phyloP scores from a whole-genome alignment of 2,113 vertebrate genomes.

The Dolichotis patagonum region DNA sequence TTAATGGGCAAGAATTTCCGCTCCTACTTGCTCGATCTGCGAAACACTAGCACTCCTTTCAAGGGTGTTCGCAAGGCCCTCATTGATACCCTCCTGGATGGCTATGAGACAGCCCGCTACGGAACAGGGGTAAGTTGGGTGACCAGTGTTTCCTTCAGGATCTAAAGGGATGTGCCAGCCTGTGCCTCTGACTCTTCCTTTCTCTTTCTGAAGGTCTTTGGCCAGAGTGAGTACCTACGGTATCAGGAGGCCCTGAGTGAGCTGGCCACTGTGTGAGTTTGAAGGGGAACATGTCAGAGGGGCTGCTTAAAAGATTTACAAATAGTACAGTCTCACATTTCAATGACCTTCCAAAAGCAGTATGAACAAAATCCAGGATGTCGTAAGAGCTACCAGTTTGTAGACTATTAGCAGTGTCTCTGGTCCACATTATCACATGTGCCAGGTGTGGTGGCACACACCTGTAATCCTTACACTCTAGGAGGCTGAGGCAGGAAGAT shows the following conservation, averaged over 20 bases:
- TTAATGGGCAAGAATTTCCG: slow-evolving; percentile 94
- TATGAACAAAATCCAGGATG: background rate
- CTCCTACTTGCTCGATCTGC: slow-evolving; percentile 93
- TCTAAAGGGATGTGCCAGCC: fast-evolving
- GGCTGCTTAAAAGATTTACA: background rate
- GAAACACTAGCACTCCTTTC: slow-evolving; percentile 89
- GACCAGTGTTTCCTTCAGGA: background rate
- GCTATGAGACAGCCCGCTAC: slow-evolving; percentile 93
- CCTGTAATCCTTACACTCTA: background rate
- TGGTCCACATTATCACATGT: background rate
- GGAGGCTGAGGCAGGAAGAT: background rate
- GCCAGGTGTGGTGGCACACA: background rate
- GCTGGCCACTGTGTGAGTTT: slow-evolving; percentile 92
- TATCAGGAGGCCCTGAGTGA: slow-evolving; percentile 93
- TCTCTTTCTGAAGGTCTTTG: slow-evolving; percentile 88
- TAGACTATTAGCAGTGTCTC: background rate
- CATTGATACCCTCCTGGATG: slow-evolving; percentile 92
- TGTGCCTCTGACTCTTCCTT: background rate
- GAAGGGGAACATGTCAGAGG: background rate
- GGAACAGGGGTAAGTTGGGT: slow-evolving; percentile 91
- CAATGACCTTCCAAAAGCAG: background rate
- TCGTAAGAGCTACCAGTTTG: background rate
- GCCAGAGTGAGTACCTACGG: slow-evolving; percentile 91
- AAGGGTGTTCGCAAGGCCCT: slow-evolving; percentile 89
- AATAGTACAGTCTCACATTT: background rate